Evolutionary conservation across 2,797 vertebrate species (phyloP).

Genomic region (Yasuhikotakia modesta): DNA sequence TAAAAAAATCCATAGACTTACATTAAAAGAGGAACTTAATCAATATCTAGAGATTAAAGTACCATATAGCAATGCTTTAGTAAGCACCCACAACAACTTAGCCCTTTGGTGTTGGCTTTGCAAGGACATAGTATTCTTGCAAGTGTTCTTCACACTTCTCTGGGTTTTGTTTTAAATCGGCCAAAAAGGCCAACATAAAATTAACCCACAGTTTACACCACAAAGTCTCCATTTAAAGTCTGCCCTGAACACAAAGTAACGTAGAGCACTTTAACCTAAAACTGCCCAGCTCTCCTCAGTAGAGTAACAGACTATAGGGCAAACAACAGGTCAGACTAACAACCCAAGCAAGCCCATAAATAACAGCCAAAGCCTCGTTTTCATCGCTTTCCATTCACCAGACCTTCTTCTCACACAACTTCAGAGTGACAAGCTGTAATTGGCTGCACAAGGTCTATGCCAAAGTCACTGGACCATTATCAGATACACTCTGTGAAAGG

Average conservation of each 20-base stretch:
- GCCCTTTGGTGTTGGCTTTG: neutral
- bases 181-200: neutral
- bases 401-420: conserved; percentile 57
- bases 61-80: neutral
- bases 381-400: conserved; percentile 72
- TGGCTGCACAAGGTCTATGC: conserved; percentile 72
- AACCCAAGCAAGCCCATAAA: conserved; percentile 74
- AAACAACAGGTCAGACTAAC: conserved; percentile 76
- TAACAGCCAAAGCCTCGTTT: conserved; percentile 74
- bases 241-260: neutral
- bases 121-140: too few relatives aligned
- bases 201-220: too few relatives aligned
- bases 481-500: conserved; percentile 68
- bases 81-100: neutral
- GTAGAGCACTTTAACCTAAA: conserved; percentile 9
- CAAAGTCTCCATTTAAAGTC: neutral
- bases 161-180: neutral
- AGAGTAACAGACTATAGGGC: conserved; percentile 73
- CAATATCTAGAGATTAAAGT: neutral
- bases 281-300: conserved; percentile 21
- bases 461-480: conserved; percentile 45
- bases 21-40: neutral
- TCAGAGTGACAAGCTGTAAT: conserved; percentile 74
- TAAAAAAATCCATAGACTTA: neutral
- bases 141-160: neutral